A percentile compares a stretch with the other conserved stretches of the same genome.
Evolutionary conservation across 2,888 invertebrate genomes (phyloP).

Genomic region (Apamea anceps): DNA sequence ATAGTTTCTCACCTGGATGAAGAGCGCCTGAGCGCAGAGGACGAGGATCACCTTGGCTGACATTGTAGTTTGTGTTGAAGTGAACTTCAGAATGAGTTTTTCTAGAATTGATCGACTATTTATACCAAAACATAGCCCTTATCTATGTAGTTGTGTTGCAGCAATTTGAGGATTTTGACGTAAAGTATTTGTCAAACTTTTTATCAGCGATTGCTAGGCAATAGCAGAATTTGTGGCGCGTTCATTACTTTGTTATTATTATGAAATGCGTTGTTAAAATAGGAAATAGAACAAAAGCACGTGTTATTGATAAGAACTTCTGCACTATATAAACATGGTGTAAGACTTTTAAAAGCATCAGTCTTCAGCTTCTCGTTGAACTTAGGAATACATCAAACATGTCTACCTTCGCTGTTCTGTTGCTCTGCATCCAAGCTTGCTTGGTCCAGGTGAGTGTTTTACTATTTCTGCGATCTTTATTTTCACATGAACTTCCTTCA

Average conservation of each 20-base stretch:
- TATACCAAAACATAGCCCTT: not conserved
- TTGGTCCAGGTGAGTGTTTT: constrained; percentile 1
- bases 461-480: not conserved
- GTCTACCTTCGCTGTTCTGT: constrained; percentile 3
- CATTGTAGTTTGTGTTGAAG: not conserved
- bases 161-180: not conserved
- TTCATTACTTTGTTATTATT: not conserved
- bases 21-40: constrained; percentile 36
- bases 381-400: not conserved
- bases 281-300: not conserved
- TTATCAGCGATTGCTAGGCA: not conserved
- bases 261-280: not conserved
- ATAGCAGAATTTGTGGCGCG: not conserved
- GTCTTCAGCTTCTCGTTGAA: constrained; percentile 48
- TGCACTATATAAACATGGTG: not conserved
- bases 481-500: too few species aligned
- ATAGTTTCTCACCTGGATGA: constrained; percentile 34
- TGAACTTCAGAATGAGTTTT: not conserved
- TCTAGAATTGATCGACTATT: not conserved
- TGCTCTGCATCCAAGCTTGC: constrained; percentile 52
- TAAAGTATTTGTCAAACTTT: too few species aligned
- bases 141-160: constrained; percentile 5
- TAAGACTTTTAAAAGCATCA: not conserved
- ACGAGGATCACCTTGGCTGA: constrained; percentile 33
- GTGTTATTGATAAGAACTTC: not conserved